Conservation (phyloP, 2,888 invertebrate species). For the Sisyra nigra region DNA sequence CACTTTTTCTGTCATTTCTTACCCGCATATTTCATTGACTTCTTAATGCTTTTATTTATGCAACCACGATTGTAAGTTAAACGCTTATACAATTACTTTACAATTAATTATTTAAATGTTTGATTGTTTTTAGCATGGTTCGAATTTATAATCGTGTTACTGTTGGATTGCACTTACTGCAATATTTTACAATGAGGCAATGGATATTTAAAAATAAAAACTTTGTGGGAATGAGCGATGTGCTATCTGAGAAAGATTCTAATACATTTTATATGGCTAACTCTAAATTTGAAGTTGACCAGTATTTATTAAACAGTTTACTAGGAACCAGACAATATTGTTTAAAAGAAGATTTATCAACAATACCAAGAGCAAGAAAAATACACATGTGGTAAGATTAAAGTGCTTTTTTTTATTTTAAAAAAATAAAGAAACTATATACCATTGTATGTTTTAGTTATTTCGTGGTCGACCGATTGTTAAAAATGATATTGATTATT, state of each 20-base stretch:
- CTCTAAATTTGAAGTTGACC: conserved; percentile 22
- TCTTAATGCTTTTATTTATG: conserved; percentile 42
- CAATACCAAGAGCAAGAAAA: conserved; percentile 46
- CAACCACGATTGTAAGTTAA: conserved; percentile 64
- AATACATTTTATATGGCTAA: conserved; percentile 36
- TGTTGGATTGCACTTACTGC: conserved; percentile 41
- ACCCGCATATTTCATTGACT: conserved; percentile 58
- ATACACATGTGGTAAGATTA: conserved; percentile 5
- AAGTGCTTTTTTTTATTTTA: no score
- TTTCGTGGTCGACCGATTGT: no score
- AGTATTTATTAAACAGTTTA: conserved; percentile 48
- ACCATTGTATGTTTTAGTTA: no score
- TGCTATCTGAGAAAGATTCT: conserved; percentile 34
- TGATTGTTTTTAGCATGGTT: conserved; percentile 32
- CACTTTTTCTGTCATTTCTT: conserved; percentile 51
- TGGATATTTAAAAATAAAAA: conserved; percentile 57
- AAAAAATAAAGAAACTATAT: no score
- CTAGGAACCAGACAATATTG: conserved; percentile 63
- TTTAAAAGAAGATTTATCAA: conserved; percentile 59
- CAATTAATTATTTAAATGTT: neutral
- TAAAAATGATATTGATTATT: no score
- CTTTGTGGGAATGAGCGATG: conserved; percentile 31
- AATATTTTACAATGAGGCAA: conserved; percentile 60
- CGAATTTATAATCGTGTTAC: conserved; percentile 39
- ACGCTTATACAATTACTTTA: neutral